phyloP scores from a whole-genome alignment of 2,113 vertebrate species.

The Hiodon alosoides region DNA sequence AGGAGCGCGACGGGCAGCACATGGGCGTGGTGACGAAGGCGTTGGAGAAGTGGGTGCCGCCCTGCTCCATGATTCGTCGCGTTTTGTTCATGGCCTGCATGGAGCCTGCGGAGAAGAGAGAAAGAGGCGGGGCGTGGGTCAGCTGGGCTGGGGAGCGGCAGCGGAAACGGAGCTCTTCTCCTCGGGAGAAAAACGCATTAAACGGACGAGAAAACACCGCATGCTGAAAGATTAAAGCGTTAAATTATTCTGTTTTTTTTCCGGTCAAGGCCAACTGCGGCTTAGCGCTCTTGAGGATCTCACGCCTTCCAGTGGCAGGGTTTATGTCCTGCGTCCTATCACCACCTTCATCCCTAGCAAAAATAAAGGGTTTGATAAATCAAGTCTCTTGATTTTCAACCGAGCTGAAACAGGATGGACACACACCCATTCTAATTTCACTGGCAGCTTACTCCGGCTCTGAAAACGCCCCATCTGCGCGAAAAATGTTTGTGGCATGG shows the following conservation, averaged over 20 bases:
- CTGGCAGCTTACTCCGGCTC: neutral
- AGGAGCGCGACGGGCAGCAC: slow-evolving; percentile 94
- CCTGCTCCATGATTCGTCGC: slow-evolving; percentile 85
- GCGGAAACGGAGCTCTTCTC: neutral
- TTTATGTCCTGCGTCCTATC: neutral
- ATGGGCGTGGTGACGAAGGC: slow-evolving; percentile 96
- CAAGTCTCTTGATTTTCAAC: neutral
- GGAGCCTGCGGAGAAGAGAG: slow-evolving; percentile 66
- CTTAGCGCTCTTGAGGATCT: neutral
- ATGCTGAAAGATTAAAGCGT: slow-evolving; percentile 9
- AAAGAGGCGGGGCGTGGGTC: neutral
- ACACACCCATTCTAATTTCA: neutral
- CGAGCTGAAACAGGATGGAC: neutral
- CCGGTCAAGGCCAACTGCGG: neutral
- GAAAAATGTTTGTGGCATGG: neutral
- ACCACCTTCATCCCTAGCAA: neutral
- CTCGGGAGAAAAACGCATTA: neutral
- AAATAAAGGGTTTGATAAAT: slow-evolving; percentile 11
- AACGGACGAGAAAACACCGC: neutral
- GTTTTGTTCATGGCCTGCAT: slow-evolving; percentile 98
- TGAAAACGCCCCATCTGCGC: neutral
- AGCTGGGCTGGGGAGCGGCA: neutral
- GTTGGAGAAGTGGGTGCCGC: slow-evolving; percentile 89
- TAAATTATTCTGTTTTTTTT: neutral
- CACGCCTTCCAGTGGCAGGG: neutral